These are phyloP conservation scores for Heliconius erato DNA, from an alignment of 2,888 invertebrate species.

Conservation along the genomic window DNA sequence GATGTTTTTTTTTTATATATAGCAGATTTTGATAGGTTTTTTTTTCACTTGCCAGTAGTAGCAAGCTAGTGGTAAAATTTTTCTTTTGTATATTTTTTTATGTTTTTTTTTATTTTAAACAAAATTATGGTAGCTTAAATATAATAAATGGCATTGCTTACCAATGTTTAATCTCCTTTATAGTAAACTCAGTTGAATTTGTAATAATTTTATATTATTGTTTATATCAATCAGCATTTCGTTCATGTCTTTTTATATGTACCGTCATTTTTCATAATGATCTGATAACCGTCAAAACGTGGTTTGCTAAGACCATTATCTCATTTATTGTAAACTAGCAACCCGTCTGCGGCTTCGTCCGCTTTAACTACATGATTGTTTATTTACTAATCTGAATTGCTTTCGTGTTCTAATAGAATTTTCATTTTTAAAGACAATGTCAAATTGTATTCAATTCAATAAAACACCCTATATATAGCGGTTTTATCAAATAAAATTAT, in stretches of 20 bases:
- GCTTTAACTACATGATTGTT: no score
- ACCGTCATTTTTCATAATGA: neutral
- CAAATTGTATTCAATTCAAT: no score
- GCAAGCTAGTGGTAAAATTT: conserved; percentile 5
- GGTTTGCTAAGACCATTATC: neutral
- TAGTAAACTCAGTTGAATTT: neutral
- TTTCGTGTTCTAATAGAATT: no score
- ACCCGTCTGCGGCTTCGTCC: no score
- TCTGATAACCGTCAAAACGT: neutral
- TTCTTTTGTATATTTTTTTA: conserved; percentile 47
- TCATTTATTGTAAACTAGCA: neutral
- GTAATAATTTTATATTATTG: neutral
- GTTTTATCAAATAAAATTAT: no score
- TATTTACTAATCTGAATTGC: no score
- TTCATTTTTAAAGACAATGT: no score
- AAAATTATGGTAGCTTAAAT: neutral
- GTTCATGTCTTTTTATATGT: neutral
- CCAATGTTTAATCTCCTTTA: neutral
- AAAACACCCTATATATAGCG: no score
- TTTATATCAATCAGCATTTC: conserved; percentile 11
- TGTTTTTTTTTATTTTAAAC: conserved; percentile 50
- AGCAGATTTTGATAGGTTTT: neutral
- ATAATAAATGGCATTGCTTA: conserved; percentile 2
- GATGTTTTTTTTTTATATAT: conserved; percentile 18
- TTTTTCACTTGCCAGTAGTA: conserved; percentile 1